These are phyloP conservation scores for Piaya cayana DNA, from an alignment of 2,113 vertebrate genomes.

Conservation along the genomic window DNA sequence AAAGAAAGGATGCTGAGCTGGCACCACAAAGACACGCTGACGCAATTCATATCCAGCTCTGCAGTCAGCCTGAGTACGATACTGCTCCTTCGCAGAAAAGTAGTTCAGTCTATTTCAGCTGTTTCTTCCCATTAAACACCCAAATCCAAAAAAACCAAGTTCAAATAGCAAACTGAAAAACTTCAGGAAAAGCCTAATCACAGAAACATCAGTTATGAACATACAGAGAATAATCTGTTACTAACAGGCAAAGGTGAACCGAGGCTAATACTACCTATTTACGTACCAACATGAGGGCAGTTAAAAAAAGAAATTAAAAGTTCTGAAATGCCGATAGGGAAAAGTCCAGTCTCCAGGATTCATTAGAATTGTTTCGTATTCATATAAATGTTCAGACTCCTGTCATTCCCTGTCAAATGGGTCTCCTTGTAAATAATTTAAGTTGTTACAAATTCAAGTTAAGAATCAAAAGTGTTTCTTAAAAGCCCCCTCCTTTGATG, in stretches of 20 bases:
- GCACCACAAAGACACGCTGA: slow-evolving; percentile 32
- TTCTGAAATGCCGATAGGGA: neutral
- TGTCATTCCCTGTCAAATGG: slow-evolving; percentile 43
- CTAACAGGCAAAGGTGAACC: slow-evolving; percentile 12
- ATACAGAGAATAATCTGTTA: slow-evolving; percentile 6
- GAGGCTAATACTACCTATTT: neutral
- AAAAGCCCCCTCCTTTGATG: neutral
- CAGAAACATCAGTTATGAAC: neutral
- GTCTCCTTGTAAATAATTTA: slow-evolving; percentile 44
- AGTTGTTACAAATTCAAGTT: slow-evolving; percentile 36
- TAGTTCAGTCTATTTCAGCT: neutral
- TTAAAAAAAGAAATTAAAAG: slow-evolving; percentile 2
- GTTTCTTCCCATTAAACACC: slow-evolving; percentile 7
- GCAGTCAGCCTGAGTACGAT: neutral
- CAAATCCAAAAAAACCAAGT: neutral
- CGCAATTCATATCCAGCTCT: neutral
- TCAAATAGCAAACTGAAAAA: neutral
- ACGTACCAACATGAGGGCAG: neutral
- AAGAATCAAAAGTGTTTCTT: slow-evolving; percentile 3
- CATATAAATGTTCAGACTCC: slow-evolving; percentile 10
- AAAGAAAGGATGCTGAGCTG: neutral
- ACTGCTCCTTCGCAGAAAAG: neutral
- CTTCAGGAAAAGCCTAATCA: neutral
- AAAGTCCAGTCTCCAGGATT: slow-evolving; percentile 4
- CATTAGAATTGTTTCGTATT: slow-evolving; percentile 8